phyloP scores from a whole-genome alignment of 37 sponge, comb jelly and placozoan genomes.

The Beroe ovata region DNA sequence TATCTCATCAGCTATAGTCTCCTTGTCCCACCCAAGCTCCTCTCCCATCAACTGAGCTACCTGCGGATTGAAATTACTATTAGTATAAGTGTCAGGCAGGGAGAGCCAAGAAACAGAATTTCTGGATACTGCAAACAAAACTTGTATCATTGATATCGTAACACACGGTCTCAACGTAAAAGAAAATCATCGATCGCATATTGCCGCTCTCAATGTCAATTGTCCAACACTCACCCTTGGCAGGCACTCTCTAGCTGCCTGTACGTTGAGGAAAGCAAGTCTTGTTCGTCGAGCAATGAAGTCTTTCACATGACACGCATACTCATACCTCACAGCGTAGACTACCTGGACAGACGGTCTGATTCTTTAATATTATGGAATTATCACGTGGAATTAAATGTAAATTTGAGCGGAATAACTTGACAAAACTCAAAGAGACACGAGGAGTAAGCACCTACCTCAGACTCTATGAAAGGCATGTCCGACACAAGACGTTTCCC shows the following conservation, averaged over 20 bases:
- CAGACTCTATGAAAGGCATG: conserved; percentile 97
- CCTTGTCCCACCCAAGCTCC: conserved; percentile 81
- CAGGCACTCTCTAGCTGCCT: conserved; percentile 89
- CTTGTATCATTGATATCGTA: too few relatives aligned
- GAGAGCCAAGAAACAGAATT: too few relatives aligned
- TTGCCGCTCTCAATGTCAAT: too few relatives aligned
- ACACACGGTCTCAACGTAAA: too few relatives aligned
- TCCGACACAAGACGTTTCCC: conserved; percentile 83
- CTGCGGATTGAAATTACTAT: not conserved
- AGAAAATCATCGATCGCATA: too few relatives aligned
- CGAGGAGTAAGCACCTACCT: conserved; percentile 69
- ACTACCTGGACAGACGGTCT: conserved; percentile 39
- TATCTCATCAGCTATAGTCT: not conserved
- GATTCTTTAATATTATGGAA: too few relatives aligned
- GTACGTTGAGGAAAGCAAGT: conserved; percentile 95
- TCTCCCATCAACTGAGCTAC: conserved; percentile 89
- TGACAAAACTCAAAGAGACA: not conserved
- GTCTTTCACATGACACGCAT: conserved; percentile 87
- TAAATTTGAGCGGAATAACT: too few relatives aligned
- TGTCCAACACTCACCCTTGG: conserved; percentile 72
- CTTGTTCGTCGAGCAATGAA: conserved; percentile 89
- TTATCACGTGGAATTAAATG: too few relatives aligned
- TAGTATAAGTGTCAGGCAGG: too few relatives aligned
- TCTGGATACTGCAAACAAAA: too few relatives aligned
- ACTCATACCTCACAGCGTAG: conserved; percentile 86